Percentiles rank a stretch among this genome's conserved stretches.
Evolutionary conservation across 2,888 invertebrate genomes (phyloP).

Genomic region (Hypomecis atomaria): DNA sequence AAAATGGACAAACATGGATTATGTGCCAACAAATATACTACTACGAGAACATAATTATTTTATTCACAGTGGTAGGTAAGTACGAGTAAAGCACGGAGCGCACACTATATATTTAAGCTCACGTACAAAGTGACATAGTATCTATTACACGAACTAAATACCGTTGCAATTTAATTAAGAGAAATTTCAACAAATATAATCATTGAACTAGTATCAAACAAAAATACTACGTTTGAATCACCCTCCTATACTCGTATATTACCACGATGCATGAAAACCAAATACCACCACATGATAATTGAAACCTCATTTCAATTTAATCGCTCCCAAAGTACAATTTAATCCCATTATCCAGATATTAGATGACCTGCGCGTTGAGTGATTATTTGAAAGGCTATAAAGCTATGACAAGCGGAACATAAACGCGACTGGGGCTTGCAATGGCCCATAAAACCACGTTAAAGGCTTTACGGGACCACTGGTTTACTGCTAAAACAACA

Average conservation of each 20-base stretch:
- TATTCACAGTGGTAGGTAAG: no score
- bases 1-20: no score
- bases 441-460: conserved; percentile 75
- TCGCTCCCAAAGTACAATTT: conserved; percentile 4
- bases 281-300: background rate
- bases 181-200: no score
- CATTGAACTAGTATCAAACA: no score
- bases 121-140: no score
- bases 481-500: conserved; percentile 68
- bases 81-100: no score
- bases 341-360: conserved; percentile 27
- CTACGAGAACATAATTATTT: no score
- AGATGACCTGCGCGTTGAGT: conserved; percentile 44
- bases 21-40: no score
- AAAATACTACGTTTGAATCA: no score
- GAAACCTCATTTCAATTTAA: conserved; percentile 5
- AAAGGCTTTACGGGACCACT: conserved; percentile 67
- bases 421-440: conserved; percentile 65
- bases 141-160: no score
- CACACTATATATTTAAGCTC: no score
- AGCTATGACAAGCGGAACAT: conserved; percentile 63
- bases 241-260: background rate
- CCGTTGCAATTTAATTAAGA: no score
- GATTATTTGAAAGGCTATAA: conserved; percentile 63
- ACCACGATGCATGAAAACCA: background rate